Evolutionary conservation across 2,888 invertebrate genomes (phyloP).

Genomic region (Rhagonycha fulva): DNA sequence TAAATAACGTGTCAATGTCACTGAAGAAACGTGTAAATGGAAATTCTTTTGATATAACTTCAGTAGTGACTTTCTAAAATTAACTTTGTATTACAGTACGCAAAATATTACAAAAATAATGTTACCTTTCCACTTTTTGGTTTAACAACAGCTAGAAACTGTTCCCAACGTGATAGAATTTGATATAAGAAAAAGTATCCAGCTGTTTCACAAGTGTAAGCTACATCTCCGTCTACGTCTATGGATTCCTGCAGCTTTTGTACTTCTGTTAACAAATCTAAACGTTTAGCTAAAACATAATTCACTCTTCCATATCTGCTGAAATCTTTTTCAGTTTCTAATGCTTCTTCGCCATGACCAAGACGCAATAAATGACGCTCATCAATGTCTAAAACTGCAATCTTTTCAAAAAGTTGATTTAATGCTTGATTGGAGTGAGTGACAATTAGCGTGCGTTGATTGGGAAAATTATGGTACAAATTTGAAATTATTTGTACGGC

Average conservation of each 20-base stretch:
- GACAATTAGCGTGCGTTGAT: conserved; percentile 96
- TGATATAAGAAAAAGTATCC: conserved; percentile 98
- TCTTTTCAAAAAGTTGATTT: conserved; percentile 99
- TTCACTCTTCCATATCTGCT: conserved; percentile 98
- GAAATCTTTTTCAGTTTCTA: conserved; percentile 99
- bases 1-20: conserved; percentile 91
- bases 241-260: conserved; percentile 86
- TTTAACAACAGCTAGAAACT: conserved; percentile 71
- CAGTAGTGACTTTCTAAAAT: conserved; percentile 51
- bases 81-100: conserved; percentile 9
- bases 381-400: conserved; percentile 96
- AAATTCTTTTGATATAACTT: conserved; percentile 76
- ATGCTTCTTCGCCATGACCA: conserved; percentile 97
- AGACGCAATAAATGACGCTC: conserved; percentile 96
- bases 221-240: conserved; percentile 84
- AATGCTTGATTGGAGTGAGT: conserved; percentile 99
- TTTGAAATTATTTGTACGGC: conserved; percentile 99
- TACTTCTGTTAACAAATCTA: conserved; percentile 87
- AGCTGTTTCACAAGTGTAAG: conserved; percentile 98
- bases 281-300: conserved; percentile 91
- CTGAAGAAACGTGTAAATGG: conserved; percentile 94
- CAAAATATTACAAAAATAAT: conserved; percentile 11
- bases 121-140: conserved; percentile 54
- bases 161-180: conserved; percentile 89
- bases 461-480: conserved; percentile 98